Base-by-base conservation (phyloP, 2,888 invertebrate species). In the Elysia crispata region DNA sequence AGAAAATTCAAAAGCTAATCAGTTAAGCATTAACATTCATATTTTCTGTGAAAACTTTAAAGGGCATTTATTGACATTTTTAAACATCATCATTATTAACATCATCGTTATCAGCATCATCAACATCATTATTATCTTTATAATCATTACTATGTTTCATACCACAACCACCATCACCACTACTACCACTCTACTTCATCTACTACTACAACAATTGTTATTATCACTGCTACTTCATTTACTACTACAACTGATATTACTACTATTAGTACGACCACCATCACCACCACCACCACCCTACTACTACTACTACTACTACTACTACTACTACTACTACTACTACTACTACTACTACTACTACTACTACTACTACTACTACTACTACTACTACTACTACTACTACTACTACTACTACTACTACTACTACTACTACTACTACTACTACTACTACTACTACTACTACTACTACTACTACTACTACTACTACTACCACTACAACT, bases 391-490 rank as follows among this genome's bases (percentile, higher is more conserved):
- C 25, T 60, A 60, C 25, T 25, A 60, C 25, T 25, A 60, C 25
- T 25, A 60, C 25, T 60, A 60, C 25, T 60, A 60, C 25, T 60
- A 60, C 25, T 60, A 60, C 25, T 60, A 60, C 25, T 60, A 60
- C 25, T 60, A 60, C 25, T 60, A 60, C 25, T 60, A 60, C 25
- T 60, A 60, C 25, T 60, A 60, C 25, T 60, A 60, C 25, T 60
- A 60, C 25, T 60, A 60, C 25, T 60, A 60, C 25, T 60, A 60
- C 25, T 60, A 60, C 25, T 60, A 60, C 25, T 60, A 60, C 25
- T 60, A 60, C 25, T 60, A 60, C 25, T 60, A 60, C 25, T 60
- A 60, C 25, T 60, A 60, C 25, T 60, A 60, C 25, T 60, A 60
- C 25, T 8, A 60, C 5, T 60, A 60, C 25, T 60, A 60, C 25